Percentiles rank a stretch among this genome's conserved stretches.
Evolutionary conservation across 2,888 invertebrate genomes (phyloP).

Genomic region (Agrilus cyanescens): DNA sequence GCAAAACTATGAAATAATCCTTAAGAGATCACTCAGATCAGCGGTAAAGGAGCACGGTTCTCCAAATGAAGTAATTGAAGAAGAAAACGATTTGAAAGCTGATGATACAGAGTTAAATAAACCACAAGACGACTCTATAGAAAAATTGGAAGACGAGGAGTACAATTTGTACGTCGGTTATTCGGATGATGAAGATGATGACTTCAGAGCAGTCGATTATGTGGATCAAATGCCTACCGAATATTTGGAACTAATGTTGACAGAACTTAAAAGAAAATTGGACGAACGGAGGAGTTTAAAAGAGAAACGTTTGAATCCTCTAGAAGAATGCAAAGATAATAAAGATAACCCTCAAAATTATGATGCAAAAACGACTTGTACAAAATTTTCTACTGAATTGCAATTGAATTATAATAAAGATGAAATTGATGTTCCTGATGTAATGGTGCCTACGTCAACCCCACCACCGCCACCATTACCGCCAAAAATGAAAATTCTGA

Average conservation of each 20-base stretch:
- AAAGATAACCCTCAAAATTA: no score
- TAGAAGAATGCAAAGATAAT: no score
- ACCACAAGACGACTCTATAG: conserved; percentile 2
- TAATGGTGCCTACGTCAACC: neutral
- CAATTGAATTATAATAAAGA: no score
- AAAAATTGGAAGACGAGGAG: conserved; percentile 8
- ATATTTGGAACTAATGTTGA: conserved; percentile 7
- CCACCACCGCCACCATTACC: conserved; percentile 2
- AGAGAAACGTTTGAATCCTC: no score
- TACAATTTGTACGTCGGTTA: conserved; percentile 10
- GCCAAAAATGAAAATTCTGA: neutral
- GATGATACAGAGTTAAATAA: no score
- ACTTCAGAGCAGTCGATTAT: neutral
- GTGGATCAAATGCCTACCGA: conserved; percentile 6
- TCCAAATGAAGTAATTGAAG: no score
- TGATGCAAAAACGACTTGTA: no score
- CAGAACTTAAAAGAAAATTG: conserved; percentile 8
- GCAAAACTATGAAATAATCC: neutral
- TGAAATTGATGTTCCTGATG: neutral
- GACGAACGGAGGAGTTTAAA: neutral
- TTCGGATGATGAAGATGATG: conserved; percentile 4
- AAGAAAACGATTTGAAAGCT: no score
- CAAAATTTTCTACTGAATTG: no score
- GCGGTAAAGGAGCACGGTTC: neutral
- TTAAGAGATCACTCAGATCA: neutral